A percentile compares a stretch with the other conserved stretches of the same genome.
Evolutionary conservation across 92 coral and sea anemone genomes (phyloP).

Genomic region (Palythoa grandiflora): DNA sequence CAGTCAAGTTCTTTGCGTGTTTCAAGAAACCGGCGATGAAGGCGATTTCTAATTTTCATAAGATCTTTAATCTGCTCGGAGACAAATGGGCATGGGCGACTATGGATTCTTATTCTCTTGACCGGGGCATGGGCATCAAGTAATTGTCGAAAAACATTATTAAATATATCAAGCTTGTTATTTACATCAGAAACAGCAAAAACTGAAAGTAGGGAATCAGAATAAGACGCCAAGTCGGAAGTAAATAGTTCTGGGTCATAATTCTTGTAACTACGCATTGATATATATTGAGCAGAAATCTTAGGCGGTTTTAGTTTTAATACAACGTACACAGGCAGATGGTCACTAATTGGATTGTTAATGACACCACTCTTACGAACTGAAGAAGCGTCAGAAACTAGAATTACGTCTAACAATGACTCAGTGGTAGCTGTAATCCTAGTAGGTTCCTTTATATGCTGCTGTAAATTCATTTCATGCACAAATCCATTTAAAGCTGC

Average conservation of each 20-base stretch:
- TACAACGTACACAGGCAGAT: constrained; percentile 34
- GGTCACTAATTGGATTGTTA: constrained; percentile 46
- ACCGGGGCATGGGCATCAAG: constrained; percentile 58
- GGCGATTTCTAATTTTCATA: constrained; percentile 52
- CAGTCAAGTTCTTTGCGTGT: constrained; percentile 42
- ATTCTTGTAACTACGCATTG: constrained; percentile 62
- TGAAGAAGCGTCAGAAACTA: too few species aligned
- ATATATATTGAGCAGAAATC: constrained; percentile 45
- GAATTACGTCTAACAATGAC: too few species aligned
- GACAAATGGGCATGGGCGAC: constrained; percentile 67
- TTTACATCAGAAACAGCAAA: not conserved
- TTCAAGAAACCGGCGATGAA: constrained; percentile 54
- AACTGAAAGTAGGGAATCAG: not conserved
- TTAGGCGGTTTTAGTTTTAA: constrained; percentile 48
- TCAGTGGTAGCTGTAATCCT: too few species aligned
- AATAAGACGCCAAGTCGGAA: constrained; percentile 2
- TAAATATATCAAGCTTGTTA: too few species aligned
- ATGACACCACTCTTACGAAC: not conserved
- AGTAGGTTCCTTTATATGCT: too few species aligned
- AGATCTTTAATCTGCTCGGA: constrained; percentile 50
- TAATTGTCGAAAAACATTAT: constrained; percentile 27
- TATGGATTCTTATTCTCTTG: constrained; percentile 29
- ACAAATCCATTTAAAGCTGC: too few species aligned
- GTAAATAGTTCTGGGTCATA: constrained; percentile 46
- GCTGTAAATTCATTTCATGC: too few species aligned